phyloP scores from a whole-genome alignment of 2,888 invertebrate genomes.

The Stenodera caucasica region DNA sequence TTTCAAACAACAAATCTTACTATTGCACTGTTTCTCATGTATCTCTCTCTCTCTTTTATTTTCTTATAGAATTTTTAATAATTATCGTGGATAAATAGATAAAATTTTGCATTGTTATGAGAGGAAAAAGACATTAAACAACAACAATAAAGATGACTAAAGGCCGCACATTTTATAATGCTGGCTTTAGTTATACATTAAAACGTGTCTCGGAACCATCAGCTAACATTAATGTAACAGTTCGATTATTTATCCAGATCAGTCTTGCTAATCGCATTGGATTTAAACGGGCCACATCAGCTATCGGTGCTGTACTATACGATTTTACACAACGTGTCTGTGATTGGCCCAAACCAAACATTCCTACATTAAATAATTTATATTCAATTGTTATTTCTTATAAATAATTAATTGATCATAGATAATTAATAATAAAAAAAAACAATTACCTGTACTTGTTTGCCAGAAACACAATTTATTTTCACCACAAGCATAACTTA shows the following conservation, averaged over 20 bases:
- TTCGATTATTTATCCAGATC: constrained; percentile 93
- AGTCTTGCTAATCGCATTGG: constrained; percentile 88
- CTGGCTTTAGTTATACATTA: constrained; percentile 64
- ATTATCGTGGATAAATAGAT: constrained; percentile 16
- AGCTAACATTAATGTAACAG: constrained; percentile 91
- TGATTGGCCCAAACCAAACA: constrained; percentile 97
- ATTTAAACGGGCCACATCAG: constrained; percentile 82
- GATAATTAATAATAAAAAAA: no score
- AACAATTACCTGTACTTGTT: constrained; percentile 75
- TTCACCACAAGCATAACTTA: constrained; percentile 92
- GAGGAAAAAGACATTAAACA: constrained; percentile 38
- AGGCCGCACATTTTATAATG: constrained; percentile 42
- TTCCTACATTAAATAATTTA: constrained; percentile 59
- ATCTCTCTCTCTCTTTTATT: not conserved
- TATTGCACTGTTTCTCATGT: constrained; percentile 8
- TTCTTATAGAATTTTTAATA: no score
- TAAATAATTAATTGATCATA: constrained; percentile 12
- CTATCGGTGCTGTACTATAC: constrained; percentile 90
- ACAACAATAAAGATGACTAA: constrained; percentile 36
- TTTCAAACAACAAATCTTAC: not conserved
- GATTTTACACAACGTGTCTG: constrained; percentile 96
- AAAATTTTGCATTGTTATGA: constrained; percentile 18
- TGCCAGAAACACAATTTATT: constrained; percentile 98
- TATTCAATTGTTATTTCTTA: constrained; percentile 11
- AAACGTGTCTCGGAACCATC: constrained; percentile 92